phyloP scores from a whole-genome alignment of 2,888 invertebrate genomes.

The Drosophila flavopinicola region DNA sequence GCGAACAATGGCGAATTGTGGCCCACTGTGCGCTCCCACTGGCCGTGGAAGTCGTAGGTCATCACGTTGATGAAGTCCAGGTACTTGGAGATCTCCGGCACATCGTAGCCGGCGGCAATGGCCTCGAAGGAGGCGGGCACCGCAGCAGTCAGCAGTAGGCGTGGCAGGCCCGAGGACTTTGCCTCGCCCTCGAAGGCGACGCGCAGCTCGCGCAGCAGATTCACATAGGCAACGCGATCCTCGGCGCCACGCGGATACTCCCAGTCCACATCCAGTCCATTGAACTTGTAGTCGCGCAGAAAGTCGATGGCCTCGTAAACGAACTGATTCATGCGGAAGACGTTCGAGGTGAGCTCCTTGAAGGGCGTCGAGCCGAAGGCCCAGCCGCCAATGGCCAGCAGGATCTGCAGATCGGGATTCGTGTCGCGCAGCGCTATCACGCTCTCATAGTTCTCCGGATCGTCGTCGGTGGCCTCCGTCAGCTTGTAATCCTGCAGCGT shows the following conservation, averaged over 20 bases:
- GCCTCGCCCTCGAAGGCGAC: slow-evolving; percentile 97
- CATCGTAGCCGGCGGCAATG: slow-evolving; percentile 96
- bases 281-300: slow-evolving; percentile 94
- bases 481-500: slow-evolving; percentile 94
- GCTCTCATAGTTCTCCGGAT: slow-evolving; percentile 93
- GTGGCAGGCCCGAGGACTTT: slow-evolving; percentile 92
- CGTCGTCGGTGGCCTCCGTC: slow-evolving; percentile 91
- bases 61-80: slow-evolving; percentile 97
- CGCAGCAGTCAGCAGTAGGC: slow-evolving; percentile 92
- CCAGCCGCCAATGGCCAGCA: slow-evolving; percentile 97
- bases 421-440: slow-evolving; percentile 93
- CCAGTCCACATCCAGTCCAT: slow-evolving; percentile 97
- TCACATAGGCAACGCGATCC: slow-evolving; percentile 93
- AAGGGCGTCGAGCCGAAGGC: slow-evolving; percentile 97
- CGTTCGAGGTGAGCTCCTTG: slow-evolving; percentile 95
- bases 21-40: slow-evolving; percentile 96
- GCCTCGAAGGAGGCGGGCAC: slow-evolving; percentile 97
- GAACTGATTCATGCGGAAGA: slow-evolving; percentile 97
- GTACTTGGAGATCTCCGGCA: slow-evolving; percentile 96
- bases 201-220: slow-evolving; percentile 92
- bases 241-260: slow-evolving; percentile 96
- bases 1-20: slow-evolving; percentile 96
- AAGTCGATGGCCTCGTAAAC: slow-evolving; percentile 97
- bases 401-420: slow-evolving; percentile 94
- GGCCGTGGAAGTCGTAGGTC: slow-evolving; percentile 98